Percentiles rank a stretch among this genome's conserved stretches.
Conservation (phyloP, 2,113 vertebrate genomes). For the Callithrix jacchus region DNA sequence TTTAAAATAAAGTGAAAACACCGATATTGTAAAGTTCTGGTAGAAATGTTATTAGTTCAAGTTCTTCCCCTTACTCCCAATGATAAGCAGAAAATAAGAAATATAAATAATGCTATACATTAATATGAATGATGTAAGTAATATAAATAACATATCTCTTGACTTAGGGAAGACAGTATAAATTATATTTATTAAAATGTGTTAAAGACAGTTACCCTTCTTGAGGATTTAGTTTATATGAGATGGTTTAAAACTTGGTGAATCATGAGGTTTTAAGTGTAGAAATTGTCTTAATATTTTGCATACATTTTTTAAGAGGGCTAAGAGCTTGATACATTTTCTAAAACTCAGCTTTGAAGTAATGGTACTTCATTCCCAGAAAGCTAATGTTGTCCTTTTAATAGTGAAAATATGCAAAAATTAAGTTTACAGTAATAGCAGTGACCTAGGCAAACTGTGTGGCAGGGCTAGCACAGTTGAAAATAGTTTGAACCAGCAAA, state of each 20-base stretch:
- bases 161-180: conserved; percentile 9
- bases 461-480: background rate
- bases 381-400: conserved; percentile 16
- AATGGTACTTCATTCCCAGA: background rate
- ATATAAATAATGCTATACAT: background rate
- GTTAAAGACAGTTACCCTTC: background rate
- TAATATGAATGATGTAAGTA: background rate
- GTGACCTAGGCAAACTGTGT: conserved; percentile 6
- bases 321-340: conserved; percentile 9
- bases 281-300: background rate
- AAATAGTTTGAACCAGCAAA: conserved; percentile 27
- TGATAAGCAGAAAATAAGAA: conserved; percentile 17
- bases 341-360: conserved; percentile 42
- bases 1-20: conserved; percentile 29
- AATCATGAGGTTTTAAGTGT: background rate
- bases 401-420: conserved; percentile 44
- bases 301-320: conserved; percentile 5
- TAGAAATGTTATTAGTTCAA: background rate
- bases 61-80: background rate
- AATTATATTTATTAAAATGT: conserved; percentile 41
- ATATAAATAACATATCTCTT: background rate
- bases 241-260: conserved; percentile 15
- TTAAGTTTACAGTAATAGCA: conserved; percentile 1
- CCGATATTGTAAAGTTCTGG: background rate
- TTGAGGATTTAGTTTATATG: conserved; percentile 18